phyloP scores from a whole-genome alignment of 2,888 invertebrate genomes.

The Neoascia interrupta region DNA sequence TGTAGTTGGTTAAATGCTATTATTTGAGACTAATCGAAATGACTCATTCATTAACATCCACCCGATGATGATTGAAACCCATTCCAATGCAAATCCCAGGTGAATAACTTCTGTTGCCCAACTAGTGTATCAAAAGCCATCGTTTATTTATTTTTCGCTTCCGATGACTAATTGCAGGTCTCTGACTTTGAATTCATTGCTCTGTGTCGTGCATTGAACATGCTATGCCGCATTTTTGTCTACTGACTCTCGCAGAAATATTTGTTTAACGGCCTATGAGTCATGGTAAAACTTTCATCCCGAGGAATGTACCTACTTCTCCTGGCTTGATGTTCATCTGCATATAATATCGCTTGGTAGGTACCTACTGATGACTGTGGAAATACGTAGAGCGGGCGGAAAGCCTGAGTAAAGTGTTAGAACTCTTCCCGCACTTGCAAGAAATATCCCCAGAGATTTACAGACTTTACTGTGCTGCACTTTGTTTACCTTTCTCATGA shows the following conservation, averaged over 20 bases:
- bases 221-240: conserved; percentile 64
- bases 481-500: conserved; percentile 64
- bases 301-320: conserved; percentile 37
- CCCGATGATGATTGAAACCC: no score
- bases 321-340: conserved; percentile 24
- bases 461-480: conserved; percentile 26
- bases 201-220: conserved; percentile 31
- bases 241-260: conserved; percentile 65
- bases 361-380: conserved; percentile 1
- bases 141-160: conserved; percentile 14
- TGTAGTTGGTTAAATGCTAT: no score
- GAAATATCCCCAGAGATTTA: conserved; percentile 46
- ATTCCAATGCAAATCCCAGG: no score
- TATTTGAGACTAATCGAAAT: no score
- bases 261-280: conserved; percentile 63
- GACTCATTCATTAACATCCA: no score
- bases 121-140: no score
- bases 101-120: no score
- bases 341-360: no score
- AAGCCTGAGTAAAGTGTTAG: conserved; percentile 20
- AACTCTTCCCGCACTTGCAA: conserved; percentile 10
- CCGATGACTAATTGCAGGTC: conserved; percentile 63
- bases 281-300: conserved; percentile 61
- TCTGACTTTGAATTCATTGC: conserved; percentile 4
- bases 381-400: neutral